Base-by-base conservation (phyloP, 37 sponge, comb jelly and placozoan genomes). In the Amphimedon queenslandica region DNA sequence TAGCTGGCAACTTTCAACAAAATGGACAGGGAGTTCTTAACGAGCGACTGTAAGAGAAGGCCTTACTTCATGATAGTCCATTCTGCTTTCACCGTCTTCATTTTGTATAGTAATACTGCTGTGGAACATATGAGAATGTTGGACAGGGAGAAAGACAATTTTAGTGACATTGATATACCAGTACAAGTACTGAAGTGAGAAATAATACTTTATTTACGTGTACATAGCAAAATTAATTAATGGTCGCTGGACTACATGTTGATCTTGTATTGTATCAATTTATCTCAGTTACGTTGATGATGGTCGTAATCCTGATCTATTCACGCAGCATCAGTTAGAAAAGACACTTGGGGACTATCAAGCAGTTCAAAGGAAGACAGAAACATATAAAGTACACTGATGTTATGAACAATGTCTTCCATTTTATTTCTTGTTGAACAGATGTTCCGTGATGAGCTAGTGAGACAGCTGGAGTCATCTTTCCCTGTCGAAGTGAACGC, bases 1-100 rank as follows among this genome's bases (percentile, higher is more conserved):
- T 85, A 42, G 82, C 87, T 23, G 87, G 86, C n/a, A 87, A 85
- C 61, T 85, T 84, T 40, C 87, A 90, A 39, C 75, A 71, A 39
- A 79, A 85, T 56, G 84, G 82, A 37, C 82, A 84, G 57, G 63
- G 68, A 27, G 67, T 79, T 18, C 64, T 85, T 39, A 85, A 90
- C 55, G 91, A 85, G 13, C 77, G 65, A 64, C 55, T 85, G 87
- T 85, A 67, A 72, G 91, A 29, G 11, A 63, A 40, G 21, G 2
- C 23, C 40, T 18, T 66, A 64, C 37, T 51, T n/a, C 51, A n/a
- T n/a, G n/a, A n/a, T n/a, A n/a, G 23, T 31, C 13, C 34, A 23
- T 29, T 35, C 24, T 55, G 28, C 24, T 57, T 53, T 24, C 18
- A 21, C 39, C 6, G 36, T 11, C 10, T 38, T 38, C 29, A 33